Conservation (phyloP, 2,797 vertebrate genomes). For the Lagothrix lagotricha region DNA sequence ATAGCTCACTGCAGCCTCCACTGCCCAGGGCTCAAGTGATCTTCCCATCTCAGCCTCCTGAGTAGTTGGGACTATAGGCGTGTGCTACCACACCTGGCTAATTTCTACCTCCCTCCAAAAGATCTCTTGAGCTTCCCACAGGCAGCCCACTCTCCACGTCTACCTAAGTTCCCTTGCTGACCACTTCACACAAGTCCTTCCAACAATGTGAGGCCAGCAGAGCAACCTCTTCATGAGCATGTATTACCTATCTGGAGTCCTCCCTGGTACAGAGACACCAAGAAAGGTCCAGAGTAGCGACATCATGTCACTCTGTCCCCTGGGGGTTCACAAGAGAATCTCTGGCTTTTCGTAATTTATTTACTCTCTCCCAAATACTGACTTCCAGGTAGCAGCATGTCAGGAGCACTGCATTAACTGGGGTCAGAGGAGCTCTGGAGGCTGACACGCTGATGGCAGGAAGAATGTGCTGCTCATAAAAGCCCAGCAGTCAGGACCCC, state of each 20-base stretch:
- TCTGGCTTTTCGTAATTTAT: not conserved
- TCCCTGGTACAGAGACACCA: not conserved
- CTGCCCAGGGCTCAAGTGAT: no score
- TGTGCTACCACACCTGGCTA: no score
- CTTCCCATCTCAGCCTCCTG: no score
- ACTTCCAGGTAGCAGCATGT: not conserved
- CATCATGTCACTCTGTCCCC: rapidly evolving
- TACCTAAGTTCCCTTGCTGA: rapidly evolving
- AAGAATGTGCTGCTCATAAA: rapidly evolving
- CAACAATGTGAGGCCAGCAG: rapidly evolving
- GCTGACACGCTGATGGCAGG: rapidly evolving
- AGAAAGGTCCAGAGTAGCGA: not conserved
- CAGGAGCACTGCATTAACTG: not conserved
- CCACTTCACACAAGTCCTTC: not conserved
- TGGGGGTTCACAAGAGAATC: not conserved
- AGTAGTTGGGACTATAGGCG: no score
- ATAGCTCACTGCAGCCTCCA: no score
- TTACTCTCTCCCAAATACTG: not conserved
- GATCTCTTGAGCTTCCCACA: not conserved
- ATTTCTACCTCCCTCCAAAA: not conserved
- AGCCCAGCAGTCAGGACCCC: no score
- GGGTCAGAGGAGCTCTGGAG: rapidly evolving
- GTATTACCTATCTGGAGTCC: not conserved
- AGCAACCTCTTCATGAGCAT: not conserved
- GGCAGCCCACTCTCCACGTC: not conserved